These are phyloP conservation scores for Eristalis tenax DNA, from an alignment of 2,888 invertebrate genomes.

Conservation along the genomic window DNA sequence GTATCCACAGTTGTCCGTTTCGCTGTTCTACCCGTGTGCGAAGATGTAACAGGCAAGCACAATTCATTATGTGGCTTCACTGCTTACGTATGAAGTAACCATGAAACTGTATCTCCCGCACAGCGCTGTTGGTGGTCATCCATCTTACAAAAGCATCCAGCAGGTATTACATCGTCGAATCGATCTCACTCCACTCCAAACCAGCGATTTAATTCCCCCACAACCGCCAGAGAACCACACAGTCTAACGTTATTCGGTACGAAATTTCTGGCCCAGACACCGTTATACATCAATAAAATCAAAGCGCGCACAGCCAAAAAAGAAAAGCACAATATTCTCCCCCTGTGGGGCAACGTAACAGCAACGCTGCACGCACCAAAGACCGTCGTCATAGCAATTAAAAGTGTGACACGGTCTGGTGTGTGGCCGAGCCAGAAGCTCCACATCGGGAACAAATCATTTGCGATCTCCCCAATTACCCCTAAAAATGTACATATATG, in stretches of 20 bases:
- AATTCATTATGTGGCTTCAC: background rate
- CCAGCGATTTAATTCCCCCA: background rate
- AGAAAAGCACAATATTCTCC: background rate
- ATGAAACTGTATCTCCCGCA: background rate
- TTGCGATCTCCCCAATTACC: constrained; percentile 38
- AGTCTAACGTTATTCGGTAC: background rate
- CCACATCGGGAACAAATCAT: constrained; percentile 32
- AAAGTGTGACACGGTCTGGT: constrained; percentile 3
- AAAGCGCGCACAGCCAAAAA: background rate
- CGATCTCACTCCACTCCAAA: background rate
- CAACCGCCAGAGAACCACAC: background rate
- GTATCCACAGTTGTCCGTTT: no score
- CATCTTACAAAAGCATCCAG: background rate
- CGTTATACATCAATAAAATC: background rate
- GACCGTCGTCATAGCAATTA: constrained; percentile 5
- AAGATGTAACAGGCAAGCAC: background rate
- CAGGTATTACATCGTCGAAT: background rate
- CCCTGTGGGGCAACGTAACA: background rate
- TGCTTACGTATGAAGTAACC: background rate
- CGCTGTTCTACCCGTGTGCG: no score
- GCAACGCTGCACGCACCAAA: background rate
- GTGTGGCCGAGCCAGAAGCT: background rate
- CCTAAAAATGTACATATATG: constrained; percentile 28
- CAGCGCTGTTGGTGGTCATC: background rate
- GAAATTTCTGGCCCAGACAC: background rate